Conservation (phyloP, 1,140 invertebrate genomes). For the Adoxophyes honmai region DNA sequence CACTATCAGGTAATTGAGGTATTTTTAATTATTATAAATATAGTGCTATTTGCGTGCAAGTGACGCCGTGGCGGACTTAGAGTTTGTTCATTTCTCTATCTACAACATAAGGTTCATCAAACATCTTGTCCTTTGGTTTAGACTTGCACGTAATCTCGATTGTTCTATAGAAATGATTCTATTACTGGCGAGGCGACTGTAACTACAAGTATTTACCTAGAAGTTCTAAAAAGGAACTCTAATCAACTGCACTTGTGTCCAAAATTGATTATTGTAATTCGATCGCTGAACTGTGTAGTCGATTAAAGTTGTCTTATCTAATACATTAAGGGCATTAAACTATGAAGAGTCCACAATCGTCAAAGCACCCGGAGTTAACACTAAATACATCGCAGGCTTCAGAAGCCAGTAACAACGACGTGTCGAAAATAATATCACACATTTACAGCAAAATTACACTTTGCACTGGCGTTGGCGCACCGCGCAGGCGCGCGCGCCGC, state of each 20-base stretch:
- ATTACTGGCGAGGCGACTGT: slow-evolving; percentile 56
- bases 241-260: slow-evolving; percentile 39
- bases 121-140: slow-evolving; percentile 48
- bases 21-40: slow-evolving; percentile 35
- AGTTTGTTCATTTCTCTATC: slow-evolving; percentile 5
- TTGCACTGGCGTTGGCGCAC: slow-evolving; percentile 48
- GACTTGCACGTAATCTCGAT: slow-evolving; percentile 21
- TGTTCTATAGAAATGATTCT: slow-evolving; percentile 43
- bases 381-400: slow-evolving; percentile 72
- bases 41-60: slow-evolving; percentile 33
- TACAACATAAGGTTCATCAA: slow-evolving; percentile 44
- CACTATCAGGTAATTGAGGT: slow-evolving; percentile 53
- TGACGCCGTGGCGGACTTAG: slow-evolving; percentile 22
- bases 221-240: slow-evolving; percentile 63
- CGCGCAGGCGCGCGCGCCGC: slow-evolving; percentile 29
- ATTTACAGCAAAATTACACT: slow-evolving; percentile 67
- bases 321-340: slow-evolving; percentile 61
- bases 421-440: slow-evolving; percentile 75
- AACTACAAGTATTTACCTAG: slow-evolving; percentile 52
- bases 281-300: slow-evolving; percentile 35
- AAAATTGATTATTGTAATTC: not conserved
- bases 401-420: slow-evolving; percentile 68
- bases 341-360: slow-evolving; percentile 74
- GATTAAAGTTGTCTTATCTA: slow-evolving; percentile 59
- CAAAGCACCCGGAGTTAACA: slow-evolving; percentile 75